Evolutionary conservation across 2,113 vertebrate species (phyloP), one percentile per base, ranked within the genome.

Genomic region (Hydrolagus affinis): DNA sequence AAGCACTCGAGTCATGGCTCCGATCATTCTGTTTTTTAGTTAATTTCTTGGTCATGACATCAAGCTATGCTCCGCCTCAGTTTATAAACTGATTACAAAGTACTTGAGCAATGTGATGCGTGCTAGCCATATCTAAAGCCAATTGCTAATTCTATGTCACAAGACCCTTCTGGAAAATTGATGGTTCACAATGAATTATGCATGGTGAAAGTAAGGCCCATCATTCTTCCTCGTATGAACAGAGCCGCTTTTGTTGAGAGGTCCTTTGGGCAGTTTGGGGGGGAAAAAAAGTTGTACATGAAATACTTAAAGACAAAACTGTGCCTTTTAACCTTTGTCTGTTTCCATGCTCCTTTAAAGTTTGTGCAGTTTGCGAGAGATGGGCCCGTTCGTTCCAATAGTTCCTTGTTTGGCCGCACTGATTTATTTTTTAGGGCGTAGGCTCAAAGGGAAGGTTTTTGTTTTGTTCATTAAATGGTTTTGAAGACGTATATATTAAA

Each of bases 111-210:
- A 66, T 66, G 78, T 68, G 78, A 68, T 66, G 28, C 57, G 59
- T 83, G 78, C 66, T 66, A 66, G 15, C 78, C 66, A 62, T 32
- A 28, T 32, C 62, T 11, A 83, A 83, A 68, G 78, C 62, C 21
- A 30, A 64, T 68, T 83, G 25, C 78, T 87, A 85, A 89, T 89
- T 87, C 87, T 70, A 86, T 88, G 90, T 90, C 90, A 91, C 73
- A 30, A 90, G 90, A 89, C 87, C 85, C 87, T 62, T 85, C 85
- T 73, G 85, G 75, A 88, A 88, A 83, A 88, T 86, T 89, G 89
- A 87, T 86, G 86, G 70, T 56, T 88, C 86, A 17, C 87, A 90
- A 90, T 88, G 85, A 88, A 91, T 91, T 91, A 86, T 87, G 85
- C 57, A 90, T 11, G 88, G 89, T 86, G 87, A 86, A 88, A 89